These are phyloP conservation scores for Phymanthus crucifer DNA, from an alignment of 92 coral and sea anemone species.

Conservation along the genomic window DNA sequence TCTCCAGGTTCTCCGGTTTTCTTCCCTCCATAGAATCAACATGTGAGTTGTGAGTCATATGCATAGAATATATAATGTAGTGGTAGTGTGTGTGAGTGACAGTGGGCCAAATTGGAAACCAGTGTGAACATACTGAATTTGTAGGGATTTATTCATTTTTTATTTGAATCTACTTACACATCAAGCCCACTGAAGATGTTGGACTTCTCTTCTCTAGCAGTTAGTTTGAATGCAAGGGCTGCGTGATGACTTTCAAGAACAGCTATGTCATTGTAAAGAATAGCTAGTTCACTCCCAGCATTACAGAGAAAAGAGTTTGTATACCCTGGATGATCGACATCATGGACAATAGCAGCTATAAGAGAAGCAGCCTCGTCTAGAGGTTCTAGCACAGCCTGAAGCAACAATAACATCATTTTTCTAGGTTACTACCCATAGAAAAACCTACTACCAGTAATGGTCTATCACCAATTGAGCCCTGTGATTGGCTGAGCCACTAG, in stretches of 20 bases:
- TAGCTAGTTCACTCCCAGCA: slow-evolving; percentile 89
- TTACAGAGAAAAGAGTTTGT: slow-evolving; percentile 99
- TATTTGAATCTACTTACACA: slow-evolving; percentile 86
- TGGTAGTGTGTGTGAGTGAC: no score
- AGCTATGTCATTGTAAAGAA: slow-evolving; percentile 96
- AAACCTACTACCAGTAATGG: no score
- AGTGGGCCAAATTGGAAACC: no score
- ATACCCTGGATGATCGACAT: slow-evolving; percentile 99
- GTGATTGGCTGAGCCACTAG: no score
- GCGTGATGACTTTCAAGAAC: slow-evolving; percentile 98
- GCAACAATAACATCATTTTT: background rate
- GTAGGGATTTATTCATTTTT: no score
- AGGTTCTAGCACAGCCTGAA: slow-evolving; percentile 91
- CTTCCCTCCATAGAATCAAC: no score
- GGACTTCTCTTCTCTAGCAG: slow-evolving; percentile 88
- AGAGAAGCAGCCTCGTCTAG: slow-evolving; percentile 95
- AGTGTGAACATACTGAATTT: no score
- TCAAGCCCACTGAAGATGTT: slow-evolving; percentile 91
- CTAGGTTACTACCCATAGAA: background rate
- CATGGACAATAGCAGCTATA: slow-evolving; percentile 98
- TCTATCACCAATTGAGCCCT: no score
- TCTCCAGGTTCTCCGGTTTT: no score
- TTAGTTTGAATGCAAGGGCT: slow-evolving; percentile 92
- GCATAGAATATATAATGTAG: no score
- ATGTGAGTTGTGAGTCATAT: no score